phyloP scores from a whole-genome alignment of 2,113 vertebrate species.

The Pheucticus melanocephalus region DNA sequence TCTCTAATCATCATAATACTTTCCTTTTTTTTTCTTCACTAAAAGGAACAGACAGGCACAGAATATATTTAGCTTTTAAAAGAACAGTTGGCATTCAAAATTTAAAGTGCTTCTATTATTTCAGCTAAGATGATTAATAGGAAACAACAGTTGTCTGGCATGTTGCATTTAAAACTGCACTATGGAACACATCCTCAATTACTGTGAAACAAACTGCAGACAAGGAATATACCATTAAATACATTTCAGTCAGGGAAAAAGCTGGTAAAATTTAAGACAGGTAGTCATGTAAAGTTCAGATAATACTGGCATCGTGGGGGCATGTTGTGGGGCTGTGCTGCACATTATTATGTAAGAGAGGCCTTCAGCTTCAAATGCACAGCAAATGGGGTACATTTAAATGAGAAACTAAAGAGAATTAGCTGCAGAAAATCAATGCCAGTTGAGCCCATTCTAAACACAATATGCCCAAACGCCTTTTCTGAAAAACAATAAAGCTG shows the following conservation, averaged over 20 bases:
- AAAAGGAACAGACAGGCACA: not conserved
- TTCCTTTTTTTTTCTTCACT: not conserved
- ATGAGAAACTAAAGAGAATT: not conserved
- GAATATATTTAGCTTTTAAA: conserved; percentile 11
- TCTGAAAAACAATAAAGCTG: not conserved
- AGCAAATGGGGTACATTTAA: not conserved
- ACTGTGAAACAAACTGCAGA: not conserved
- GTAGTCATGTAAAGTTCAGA: not conserved
- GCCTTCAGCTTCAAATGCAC: not conserved
- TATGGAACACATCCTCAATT: not conserved
- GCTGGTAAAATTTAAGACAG: not conserved
- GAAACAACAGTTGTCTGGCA: conserved; percentile 4
- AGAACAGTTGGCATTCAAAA: not conserved
- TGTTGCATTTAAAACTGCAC: not conserved
- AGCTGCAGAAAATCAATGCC: not conserved
- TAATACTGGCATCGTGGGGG: not conserved
- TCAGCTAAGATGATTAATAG: conserved; percentile 18
- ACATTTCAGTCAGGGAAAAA: not conserved
- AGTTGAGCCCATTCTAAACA: not conserved
- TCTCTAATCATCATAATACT: not conserved
- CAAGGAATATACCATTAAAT: not conserved
- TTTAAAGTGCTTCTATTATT: conserved; percentile 21
- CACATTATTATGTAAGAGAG: not conserved
- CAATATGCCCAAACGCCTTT: not conserved
- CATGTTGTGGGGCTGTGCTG: not conserved